phyloP scores from a whole-genome alignment of 2,113 vertebrate species.

The Panurus biarmicus region DNA sequence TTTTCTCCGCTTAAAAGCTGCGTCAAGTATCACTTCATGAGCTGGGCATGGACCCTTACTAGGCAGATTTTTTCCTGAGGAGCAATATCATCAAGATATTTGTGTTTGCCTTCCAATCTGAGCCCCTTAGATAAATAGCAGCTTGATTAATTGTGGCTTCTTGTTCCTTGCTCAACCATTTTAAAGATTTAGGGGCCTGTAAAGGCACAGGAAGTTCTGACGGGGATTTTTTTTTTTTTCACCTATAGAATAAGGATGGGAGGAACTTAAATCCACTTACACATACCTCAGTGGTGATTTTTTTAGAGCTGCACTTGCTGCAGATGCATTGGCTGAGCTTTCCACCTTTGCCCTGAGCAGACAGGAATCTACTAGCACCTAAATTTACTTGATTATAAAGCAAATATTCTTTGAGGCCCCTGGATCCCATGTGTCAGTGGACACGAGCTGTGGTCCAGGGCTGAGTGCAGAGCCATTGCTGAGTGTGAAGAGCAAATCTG shows the following conservation, averaged over 20 bases:
- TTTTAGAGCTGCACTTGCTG: background rate
- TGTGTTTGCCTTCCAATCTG: background rate
- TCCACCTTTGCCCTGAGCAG: background rate
- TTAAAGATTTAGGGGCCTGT: background rate
- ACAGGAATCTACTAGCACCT: background rate
- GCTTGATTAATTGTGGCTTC: background rate
- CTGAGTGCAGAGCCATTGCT: accelerated
- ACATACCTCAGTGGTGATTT: background rate
- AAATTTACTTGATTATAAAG: background rate
- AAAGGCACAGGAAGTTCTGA: background rate
- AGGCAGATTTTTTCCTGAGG: background rate
- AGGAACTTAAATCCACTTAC: background rate
- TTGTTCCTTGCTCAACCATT: background rate
- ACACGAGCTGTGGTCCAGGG: background rate
- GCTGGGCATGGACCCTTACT: background rate
- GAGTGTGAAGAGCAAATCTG: background rate
- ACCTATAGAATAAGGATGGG: accelerated
- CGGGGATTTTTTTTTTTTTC: background rate
- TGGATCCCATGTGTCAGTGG: background rate
- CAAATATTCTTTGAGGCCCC: background rate
- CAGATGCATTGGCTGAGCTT: background rate
- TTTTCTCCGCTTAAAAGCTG: background rate
- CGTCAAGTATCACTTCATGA: background rate
- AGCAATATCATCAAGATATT: background rate
- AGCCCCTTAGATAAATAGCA: background rate